Evolutionary conservation across 2,113 vertebrate species (phyloP), one percentile per base, ranked within the genome.

Genomic region (Delphinus delphis): DNA sequence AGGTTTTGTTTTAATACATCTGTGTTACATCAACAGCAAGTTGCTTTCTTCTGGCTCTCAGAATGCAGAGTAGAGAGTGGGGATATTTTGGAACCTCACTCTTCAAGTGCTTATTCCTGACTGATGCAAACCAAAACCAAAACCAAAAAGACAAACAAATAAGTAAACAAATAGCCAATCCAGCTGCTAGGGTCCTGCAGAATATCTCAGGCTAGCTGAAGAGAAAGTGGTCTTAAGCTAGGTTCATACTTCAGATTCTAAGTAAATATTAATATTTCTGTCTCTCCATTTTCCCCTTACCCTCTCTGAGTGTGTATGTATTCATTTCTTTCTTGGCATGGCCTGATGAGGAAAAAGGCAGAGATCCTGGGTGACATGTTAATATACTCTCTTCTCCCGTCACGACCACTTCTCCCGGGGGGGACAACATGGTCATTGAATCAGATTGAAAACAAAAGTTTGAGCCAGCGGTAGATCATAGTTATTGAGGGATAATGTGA

Each of bases 81-180:
- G 70, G 21, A 63, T 93, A n/a, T 55, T 97, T 93, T 94, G 89
- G 83, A 96, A 81, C 92, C 47, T 97, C 15, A 41, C 25, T 63
- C 23, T 97, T 96, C 70, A 97, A 97, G 92, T 94, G 44, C 36
- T 93, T 90, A 90, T 95, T 97, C 95, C 65, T 50, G 73, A 8
- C 68, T 6, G 94, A 96, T 86, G 95, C 91, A 96, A 68, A 67
- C 79, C 93, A 83, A 93, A 95, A 63, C 14, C 38, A 47, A 86
- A 63, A 95, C 31, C 20, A 62, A 95, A 71, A 73, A 95, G 55
- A 58, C 55, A 58, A 85, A 70, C 41, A 55, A 86, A 86, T 7
- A 84, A 95, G 23, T 68, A 80, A 93, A 65, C 28, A n/a, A 44
- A 84, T 87, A 36, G 21, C 26, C 44, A 83, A 50, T 50, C 31